These are phyloP conservation scores for Holothuria glaberrima DNA, from an alignment of 35 echinoderm and acorn worm species.

Conservation along the genomic window DNA sequence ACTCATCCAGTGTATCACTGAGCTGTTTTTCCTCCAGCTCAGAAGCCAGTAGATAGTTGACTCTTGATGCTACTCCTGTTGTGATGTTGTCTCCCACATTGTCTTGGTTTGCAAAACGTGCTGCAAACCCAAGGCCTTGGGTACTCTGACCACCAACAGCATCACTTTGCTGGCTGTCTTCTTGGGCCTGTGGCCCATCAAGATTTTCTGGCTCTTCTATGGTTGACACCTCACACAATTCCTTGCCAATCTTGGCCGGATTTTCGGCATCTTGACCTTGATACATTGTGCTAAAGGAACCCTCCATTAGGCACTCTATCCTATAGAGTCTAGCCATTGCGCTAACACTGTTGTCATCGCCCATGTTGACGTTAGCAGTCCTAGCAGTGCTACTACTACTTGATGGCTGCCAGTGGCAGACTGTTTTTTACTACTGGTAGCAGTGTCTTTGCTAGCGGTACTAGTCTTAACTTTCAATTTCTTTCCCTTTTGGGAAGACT, in stretches of 20 bases:
- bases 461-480: slow-evolving; percentile 14
- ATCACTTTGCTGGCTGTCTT: not conserved
- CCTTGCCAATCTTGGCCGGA: too few species aligned
- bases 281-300: not conserved
- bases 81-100: not conserved
- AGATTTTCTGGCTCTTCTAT: too few species aligned
- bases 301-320: not conserved
- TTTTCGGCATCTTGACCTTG: too few species aligned
- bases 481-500: slow-evolving; percentile 24
- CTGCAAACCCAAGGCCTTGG: slow-evolving; percentile 10
- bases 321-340: not conserved
- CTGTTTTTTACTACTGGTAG: not conserved
- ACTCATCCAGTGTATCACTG: not conserved
- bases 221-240: too few species aligned
- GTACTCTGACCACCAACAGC: not conserved
- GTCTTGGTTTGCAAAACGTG: not conserved
- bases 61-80: not conserved
- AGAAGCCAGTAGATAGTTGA: not conserved
- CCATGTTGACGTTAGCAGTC: too few species aligned
- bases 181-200: too few species aligned
- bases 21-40: not conserved
- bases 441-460: slow-evolving; percentile 17
- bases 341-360: not conserved
- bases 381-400: too few species aligned
- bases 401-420: not conserved